Conservation (phyloP, 1,140 invertebrate species). For the Trichogramma pretiosum region DNA sequence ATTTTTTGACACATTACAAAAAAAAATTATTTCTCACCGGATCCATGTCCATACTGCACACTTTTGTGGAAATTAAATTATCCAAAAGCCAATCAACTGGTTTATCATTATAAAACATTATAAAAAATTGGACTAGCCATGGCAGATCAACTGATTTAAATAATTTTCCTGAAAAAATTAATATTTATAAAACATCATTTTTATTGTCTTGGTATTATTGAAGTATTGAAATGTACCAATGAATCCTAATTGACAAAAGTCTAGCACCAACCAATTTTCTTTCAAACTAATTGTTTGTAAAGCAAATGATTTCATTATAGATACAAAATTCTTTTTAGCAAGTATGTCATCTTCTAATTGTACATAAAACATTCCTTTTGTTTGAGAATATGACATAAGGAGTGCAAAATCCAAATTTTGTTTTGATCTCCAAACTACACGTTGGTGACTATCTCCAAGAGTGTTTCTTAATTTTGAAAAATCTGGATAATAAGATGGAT, state of each 20-base stretch:
- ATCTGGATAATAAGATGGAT: conserved; percentile 81
- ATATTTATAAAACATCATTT: background rate
- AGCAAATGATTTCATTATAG: conserved; percentile 82
- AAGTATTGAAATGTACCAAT: conserved; percentile 58
- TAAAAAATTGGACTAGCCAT: conserved; percentile 83
- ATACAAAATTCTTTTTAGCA: conserved; percentile 77
- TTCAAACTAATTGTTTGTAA: conserved; percentile 65
- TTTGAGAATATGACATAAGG: conserved; percentile 89
- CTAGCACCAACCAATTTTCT: conserved; percentile 84
- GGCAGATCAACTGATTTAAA: conserved; percentile 84
- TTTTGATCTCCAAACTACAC: conserved; percentile 90
- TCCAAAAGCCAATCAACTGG: conserved; percentile 95
- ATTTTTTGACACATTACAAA: too few species aligned
- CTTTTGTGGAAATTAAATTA: conserved; percentile 81
- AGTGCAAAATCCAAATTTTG: conserved; percentile 95
- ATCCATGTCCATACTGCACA: conserved; percentile 80
- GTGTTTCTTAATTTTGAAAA: conserved; percentile 68
- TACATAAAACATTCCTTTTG: conserved; percentile 69
- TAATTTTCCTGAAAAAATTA: conserved; percentile 68
- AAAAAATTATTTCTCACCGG: conserved; percentile 49
- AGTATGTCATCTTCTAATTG: conserved; percentile 95
- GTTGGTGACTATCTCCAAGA: conserved; percentile 77
- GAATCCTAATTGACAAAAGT: conserved; percentile 90
- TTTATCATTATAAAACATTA: conserved; percentile 93
- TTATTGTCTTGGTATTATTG: conserved; percentile 85